A percentile compares a stretch with the other conserved stretches of the same genome.
Conservation (phyloP, 2,797 vertebrate genomes). For the Alosa sapidissima region DNA sequence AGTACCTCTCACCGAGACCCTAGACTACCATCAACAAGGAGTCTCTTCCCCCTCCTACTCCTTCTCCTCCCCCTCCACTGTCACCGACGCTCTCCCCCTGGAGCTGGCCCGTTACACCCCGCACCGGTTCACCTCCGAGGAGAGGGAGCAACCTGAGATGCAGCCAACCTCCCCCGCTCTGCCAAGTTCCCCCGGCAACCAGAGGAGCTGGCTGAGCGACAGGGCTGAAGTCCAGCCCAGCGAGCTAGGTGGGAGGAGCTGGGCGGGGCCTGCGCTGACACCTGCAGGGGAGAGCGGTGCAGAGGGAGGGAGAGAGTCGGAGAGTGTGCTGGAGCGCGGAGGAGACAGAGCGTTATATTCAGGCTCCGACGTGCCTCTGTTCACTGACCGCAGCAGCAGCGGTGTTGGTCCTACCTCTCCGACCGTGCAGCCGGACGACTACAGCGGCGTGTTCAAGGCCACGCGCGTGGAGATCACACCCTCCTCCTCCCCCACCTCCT, state of each 20-base stretch:
- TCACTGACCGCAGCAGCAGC: slow-evolving; percentile 28
- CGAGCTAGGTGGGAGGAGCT: slow-evolving; percentile 45
- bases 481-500: slow-evolving; percentile 46
- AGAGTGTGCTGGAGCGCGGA: background rate
- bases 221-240: slow-evolving; percentile 53
- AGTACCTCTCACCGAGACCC: background rate
- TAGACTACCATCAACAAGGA: slow-evolving; percentile 37
- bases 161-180: slow-evolving; percentile 40
- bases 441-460: slow-evolving; percentile 69
- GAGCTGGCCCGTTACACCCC: slow-evolving; percentile 40
- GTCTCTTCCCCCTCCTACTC: slow-evolving; percentile 34
- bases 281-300: slow-evolving; percentile 24
- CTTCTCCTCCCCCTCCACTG: slow-evolving; percentile 24
- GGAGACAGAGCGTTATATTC: slow-evolving; percentile 48
- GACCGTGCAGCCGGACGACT: slow-evolving; percentile 29
- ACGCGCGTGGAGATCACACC: slow-evolving; percentile 69
- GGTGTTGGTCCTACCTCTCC: background rate
- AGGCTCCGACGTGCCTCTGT: slow-evolving; percentile 42
- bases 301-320: slow-evolving; percentile 37
- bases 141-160: slow-evolving; percentile 17
- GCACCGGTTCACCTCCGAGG: background rate
- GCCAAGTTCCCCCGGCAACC: slow-evolving; percentile 38
- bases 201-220: slow-evolving; percentile 44
- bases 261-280: slow-evolving; percentile 44
- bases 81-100: background rate